Conservation (phyloP, 1,140 invertebrate species). For the Drosophila bocqueti region DNA sequence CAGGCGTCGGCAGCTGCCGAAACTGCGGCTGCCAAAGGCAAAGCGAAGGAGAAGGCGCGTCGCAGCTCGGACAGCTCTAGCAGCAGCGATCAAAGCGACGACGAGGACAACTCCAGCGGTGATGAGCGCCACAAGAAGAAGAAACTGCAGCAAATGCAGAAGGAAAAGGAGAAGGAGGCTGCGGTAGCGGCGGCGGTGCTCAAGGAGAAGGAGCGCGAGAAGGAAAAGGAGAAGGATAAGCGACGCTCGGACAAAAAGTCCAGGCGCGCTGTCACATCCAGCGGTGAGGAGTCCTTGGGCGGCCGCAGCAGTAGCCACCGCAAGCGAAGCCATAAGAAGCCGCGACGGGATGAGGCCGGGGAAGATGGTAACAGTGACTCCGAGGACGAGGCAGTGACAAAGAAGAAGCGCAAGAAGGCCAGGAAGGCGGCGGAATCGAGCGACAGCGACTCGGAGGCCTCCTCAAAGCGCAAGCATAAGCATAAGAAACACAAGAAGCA, state of each 20-base stretch:
- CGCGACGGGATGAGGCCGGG: slow-evolving; percentile 68
- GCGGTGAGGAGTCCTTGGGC: slow-evolving; percentile 22
- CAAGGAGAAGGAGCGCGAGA: slow-evolving; percentile 46
- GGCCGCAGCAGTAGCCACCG: slow-evolving; percentile 39
- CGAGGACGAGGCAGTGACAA: slow-evolving; percentile 84
- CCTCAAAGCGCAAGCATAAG: slow-evolving; percentile 87
- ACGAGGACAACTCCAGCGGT: slow-evolving; percentile 57
- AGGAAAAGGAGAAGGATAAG: slow-evolving; percentile 53
- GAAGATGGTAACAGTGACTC: slow-evolving; percentile 84
- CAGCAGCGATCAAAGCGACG: slow-evolving; percentile 81
- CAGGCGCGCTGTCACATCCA: slow-evolving; percentile 41
- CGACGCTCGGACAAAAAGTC: slow-evolving; percentile 68
- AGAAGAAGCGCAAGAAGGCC: slow-evolving; percentile 86
- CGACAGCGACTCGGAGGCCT: slow-evolving; percentile 88
- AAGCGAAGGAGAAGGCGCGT: slow-evolving; percentile 68
- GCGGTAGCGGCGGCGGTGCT: slow-evolving; percentile 5
- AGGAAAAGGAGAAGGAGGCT: slow-evolving; percentile 45
- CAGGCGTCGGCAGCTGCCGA: slow-evolving; percentile 2
- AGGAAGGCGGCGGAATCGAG: slow-evolving; percentile 86
- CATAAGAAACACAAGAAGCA: slow-evolving; percentile 90
- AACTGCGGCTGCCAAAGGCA: slow-evolving; percentile 18
- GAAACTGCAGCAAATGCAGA: slow-evolving; percentile 28
- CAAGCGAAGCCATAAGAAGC: slow-evolving; percentile 78
- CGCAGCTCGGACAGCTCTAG: slow-evolving; percentile 68
- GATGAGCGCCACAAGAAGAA: slow-evolving; percentile 81